A percentile compares a stretch with the other conserved stretches of the same genome.
Evolutionary conservation across 2,797 vertebrate species (phyloP).

Genomic region (Hydrophis major): DNA sequence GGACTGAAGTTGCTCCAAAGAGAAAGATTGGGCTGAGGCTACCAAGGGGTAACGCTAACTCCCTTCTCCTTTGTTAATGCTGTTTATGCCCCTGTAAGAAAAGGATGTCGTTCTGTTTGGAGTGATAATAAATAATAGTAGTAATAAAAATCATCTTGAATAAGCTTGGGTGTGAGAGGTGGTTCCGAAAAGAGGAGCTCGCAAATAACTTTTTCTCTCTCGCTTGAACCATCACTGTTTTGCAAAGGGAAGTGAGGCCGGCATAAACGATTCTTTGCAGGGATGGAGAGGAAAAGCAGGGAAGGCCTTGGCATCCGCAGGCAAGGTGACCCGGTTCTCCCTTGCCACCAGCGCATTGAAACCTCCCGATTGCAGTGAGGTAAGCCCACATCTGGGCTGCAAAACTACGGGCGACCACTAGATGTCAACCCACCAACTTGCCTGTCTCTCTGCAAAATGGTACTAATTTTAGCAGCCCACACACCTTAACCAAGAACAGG

Average conservation of each 20-base stretch:
- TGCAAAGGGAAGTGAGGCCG: background rate
- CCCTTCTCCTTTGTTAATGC: background rate
- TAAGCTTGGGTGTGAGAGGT: background rate
- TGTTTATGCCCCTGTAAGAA: background rate
- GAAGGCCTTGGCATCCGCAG: background rate
- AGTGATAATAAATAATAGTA: background rate
- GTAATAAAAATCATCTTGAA: background rate
- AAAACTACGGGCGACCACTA: background rate
- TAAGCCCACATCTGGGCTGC: background rate
- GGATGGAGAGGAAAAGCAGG: background rate
- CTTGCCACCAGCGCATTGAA: background rate
- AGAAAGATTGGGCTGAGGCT: background rate
- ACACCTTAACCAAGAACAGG: background rate
- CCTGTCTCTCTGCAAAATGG: background rate
- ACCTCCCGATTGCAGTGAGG: background rate
- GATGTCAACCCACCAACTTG: background rate
- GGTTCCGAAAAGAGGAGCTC: background rate
- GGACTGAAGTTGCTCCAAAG: background rate
- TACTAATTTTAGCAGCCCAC: background rate
- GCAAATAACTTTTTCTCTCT: background rate
- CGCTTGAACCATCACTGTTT: background rate
- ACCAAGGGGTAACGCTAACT: background rate
- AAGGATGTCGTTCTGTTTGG: background rate
- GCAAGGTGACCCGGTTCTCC: background rate
- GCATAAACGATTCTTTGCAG: background rate